phyloP scores from a whole-genome alignment of 1,140 invertebrate species.

The Drosophila ambigua region DNA sequence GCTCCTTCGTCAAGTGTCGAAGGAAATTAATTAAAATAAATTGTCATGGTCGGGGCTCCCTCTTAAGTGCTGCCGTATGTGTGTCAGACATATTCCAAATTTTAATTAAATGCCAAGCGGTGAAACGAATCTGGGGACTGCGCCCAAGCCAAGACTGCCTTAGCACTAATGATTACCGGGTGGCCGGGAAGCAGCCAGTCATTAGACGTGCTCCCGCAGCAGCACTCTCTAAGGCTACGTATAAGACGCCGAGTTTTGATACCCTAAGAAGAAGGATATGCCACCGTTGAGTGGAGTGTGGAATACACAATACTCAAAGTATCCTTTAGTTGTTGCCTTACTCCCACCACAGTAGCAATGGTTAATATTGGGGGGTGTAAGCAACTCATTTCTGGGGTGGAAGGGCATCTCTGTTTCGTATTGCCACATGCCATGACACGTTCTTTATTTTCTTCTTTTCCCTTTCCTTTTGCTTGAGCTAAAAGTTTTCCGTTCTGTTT shows the following conservation, averaged over 20 bases:
- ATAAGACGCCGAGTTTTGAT: constrained; percentile 17
- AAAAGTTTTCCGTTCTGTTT: constrained; percentile 42
- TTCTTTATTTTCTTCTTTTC: not conserved
- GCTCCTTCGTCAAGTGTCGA: constrained; percentile 54
- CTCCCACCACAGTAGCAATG: too few relatives aligned
- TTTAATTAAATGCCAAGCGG: constrained; percentile 51
- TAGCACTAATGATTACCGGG: constrained; percentile 37
- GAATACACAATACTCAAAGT: too few relatives aligned
- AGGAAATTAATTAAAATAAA: constrained; percentile 57
- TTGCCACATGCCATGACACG: not conserved
- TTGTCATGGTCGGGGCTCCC: constrained; percentile 20
- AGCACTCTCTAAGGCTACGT: not conserved
- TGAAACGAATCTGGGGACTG: constrained; percentile 9
- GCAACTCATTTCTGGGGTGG: too few relatives aligned
- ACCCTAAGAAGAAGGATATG: too few relatives aligned
- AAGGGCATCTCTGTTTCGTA: too few relatives aligned
- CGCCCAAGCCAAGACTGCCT: constrained; percentile 11
- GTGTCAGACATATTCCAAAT: constrained; percentile 17
- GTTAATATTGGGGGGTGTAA: too few relatives aligned
- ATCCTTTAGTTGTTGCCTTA: too few relatives aligned
- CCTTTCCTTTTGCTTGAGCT: constrained; percentile 13
- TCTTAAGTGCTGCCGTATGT: constrained; percentile 22
- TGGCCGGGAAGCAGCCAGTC: constrained; percentile 30
- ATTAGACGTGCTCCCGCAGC: constrained; percentile 19
- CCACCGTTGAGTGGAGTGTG: too few relatives aligned